Base-by-base conservation (phyloP, 2,797 vertebrate genomes). In the Acipenser transmontanus region DNA sequence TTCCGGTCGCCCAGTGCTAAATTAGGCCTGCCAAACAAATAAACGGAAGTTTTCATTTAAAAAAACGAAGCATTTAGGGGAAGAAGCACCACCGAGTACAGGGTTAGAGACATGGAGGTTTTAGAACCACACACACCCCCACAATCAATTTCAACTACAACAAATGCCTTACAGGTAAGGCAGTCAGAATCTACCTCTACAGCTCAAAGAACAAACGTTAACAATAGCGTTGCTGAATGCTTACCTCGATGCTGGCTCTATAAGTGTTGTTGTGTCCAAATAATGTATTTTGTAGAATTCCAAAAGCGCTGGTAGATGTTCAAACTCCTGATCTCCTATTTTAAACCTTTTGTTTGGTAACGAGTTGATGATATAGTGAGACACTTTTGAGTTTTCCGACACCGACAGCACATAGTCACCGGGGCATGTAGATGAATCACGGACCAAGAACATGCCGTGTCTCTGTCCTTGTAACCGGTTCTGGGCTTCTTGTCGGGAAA, bases 241-340 rank as follows among this genome's bases (percentile, higher is more conserved):
- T 69, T 89, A 98, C 97, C 95, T 95, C 82, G 93, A 84, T 14
- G 95, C 94, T 49, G 97, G 95, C 79, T 99, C 97, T 73, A 99
- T 95, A 59, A 99, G 89, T 48, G 96, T 99, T 74, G 97, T 99
- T 66, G 97, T 99, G 70, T 99, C 97, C 91, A 99, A 86, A 88
- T 99, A 99, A 85, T 99, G 97, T 84, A 96, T 97, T 85, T 98
- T 98, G 87, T 99, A 99, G 86, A 99, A 99, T 78, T 99, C 97
- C 81, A 99, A 88, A 69, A 99, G 90, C 7, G 94, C 93, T 0
- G 95, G 86, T 69, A 99, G 88, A 76, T 96, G 89, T 1, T 99
- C 95, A 64, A 99, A 99, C 76, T 99, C 97, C 73, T 98, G 97
- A 74, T 99, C 96, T 1, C 97, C 97, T 68, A 98, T 99, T 82